Percentiles rank a stretch among this genome's conserved stretches.
phyloP scores from a whole-genome alignment of 2,113 vertebrate genomes.

The Ariopsis seemanni region DNA sequence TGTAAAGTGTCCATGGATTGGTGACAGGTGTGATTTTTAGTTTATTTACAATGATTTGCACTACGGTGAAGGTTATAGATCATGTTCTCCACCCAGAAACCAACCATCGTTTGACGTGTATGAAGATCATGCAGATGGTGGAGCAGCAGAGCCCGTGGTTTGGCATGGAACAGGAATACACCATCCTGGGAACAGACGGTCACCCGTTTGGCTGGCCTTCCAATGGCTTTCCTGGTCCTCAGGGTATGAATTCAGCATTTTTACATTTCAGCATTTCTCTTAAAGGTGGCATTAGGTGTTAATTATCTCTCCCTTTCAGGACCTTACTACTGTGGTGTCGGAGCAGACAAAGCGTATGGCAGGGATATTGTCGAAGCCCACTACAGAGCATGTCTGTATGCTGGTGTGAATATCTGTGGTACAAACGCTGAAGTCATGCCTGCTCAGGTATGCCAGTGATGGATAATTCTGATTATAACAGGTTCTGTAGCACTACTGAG shows the following conservation, averaged over 20 bases:
- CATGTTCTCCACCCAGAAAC: conserved; percentile 72
- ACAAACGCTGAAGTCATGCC: conserved; percentile 98
- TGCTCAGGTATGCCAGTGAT: conserved; percentile 81
- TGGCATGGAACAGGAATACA: conserved; percentile 97
- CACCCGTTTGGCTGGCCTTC: conserved; percentile 96
- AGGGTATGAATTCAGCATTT: conserved; percentile 72
- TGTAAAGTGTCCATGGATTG: too few species aligned
- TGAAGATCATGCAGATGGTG: conserved; percentile 89
- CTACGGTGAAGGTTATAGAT: not conserved
- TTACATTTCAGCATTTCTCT: not conserved
- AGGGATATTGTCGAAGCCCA: conserved; percentile 92
- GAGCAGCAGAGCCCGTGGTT: conserved; percentile 87
- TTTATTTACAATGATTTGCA: too few species aligned
- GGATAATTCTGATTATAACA: not conserved
- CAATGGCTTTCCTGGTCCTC: conserved; percentile 94
- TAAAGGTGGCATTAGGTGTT: not conserved
- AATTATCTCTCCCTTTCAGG: conserved; percentile 66
- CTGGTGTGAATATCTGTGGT: conserved; percentile 87
- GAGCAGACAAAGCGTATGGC: conserved; percentile 91
- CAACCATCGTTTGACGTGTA: conserved; percentile 84
- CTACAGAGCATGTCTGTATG: conserved; percentile 91
- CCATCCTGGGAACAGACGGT: conserved; percentile 86
- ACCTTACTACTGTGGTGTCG: conserved; percentile 94
- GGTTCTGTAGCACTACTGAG: not conserved
- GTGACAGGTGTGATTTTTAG: too few species aligned